Conservation (phyloP, 2,797 vertebrate species). For the Chrysocyon brachyurus region DNA sequence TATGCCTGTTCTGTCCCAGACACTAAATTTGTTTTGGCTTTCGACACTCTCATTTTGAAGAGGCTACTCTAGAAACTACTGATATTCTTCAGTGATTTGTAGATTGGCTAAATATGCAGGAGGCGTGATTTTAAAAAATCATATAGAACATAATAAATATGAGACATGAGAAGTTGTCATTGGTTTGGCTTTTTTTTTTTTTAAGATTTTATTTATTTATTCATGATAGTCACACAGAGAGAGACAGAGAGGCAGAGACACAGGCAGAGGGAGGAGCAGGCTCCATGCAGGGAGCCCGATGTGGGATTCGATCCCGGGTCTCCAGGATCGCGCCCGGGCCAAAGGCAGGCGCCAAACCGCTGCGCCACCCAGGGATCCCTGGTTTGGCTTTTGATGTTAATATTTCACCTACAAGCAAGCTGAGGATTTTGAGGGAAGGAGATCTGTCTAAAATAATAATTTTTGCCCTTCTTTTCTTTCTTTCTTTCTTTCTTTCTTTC, state of each 20-base stretch:
- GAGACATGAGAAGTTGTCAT: background rate
- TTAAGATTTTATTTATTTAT: no score
- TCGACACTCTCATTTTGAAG: background rate
- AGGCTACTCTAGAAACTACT: background rate
- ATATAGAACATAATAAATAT: background rate
- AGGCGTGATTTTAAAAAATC: slow-evolving; percentile 17
- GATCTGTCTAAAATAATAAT: background rate
- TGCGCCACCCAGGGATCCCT: no score
- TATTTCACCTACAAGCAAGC: slow-evolving; percentile 10
- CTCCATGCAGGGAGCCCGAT: no score
- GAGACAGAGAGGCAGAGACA: no score
- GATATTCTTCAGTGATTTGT: background rate
- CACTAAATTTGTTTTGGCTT: slow-evolving; percentile 19
- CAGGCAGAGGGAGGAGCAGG: no score
- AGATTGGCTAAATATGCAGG: background rate
- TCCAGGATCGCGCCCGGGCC: no score
- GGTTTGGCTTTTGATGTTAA: slow-evolving; percentile 41
- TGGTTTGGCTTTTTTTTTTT: slow-evolving; percentile 59
- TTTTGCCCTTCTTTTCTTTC: background rate
- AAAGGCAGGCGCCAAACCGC: no score
- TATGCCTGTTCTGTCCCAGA: background rate
- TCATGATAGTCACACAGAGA: no score
- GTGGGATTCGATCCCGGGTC: no score
- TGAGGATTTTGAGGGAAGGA: slow-evolving; percentile 15
- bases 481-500: no score